Base-by-base conservation (phyloP, 1,140 invertebrate genomes). In the Meloidogyne floridensis region DNA sequence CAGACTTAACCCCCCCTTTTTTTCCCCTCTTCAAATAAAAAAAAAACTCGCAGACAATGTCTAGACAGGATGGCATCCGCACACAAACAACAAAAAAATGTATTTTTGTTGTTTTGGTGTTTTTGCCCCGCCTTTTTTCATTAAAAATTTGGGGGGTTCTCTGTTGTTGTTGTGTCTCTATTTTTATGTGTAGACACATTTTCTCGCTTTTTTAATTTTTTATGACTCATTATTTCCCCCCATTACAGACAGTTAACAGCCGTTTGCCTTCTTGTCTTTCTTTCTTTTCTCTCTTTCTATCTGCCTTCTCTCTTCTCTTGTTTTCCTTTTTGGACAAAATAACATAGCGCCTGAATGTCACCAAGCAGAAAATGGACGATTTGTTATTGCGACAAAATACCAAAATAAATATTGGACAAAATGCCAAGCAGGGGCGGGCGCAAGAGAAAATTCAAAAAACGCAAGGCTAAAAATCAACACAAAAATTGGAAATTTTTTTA, bases 21-120 rank as follows among this genome's bases (percentile, higher is more conserved):
- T 32, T 65, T 59, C 13, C 56, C 13, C 56, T 15, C 56, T n/a
- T 18, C 5, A n/a, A 65, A 65, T 15, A 65, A 5, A 65, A 65
- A 65, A 65, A n/a, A 65, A 65, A 65, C 59, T 65, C 59, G 5
- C 59, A 65, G 59, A 65, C 59, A 65, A 65, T 65, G 59, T 65
- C 59, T 65, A 65, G 59, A 65, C 59, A 11, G 59, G 10, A n/a
- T 65, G 59, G 59, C 59, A 65, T 65, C 15, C 59, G 59, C 15
- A 65, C 59, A 65, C 6, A 65, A 65, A 65, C n/a, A 65, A 65
- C n/a, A 59, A 15, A 15, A 5, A 3, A 15, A 15, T 59, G 13
- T 59, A 10, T 54, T 54, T 54, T 54, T 53, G 51, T 53, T 53
- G 51, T 53, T 56, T 56, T 59, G 20, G 20, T 32, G 32, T 32